These are phyloP conservation scores for Trachelus iudaicus DNA, from an alignment of 2,888 invertebrate species.

Conservation along the genomic window DNA sequence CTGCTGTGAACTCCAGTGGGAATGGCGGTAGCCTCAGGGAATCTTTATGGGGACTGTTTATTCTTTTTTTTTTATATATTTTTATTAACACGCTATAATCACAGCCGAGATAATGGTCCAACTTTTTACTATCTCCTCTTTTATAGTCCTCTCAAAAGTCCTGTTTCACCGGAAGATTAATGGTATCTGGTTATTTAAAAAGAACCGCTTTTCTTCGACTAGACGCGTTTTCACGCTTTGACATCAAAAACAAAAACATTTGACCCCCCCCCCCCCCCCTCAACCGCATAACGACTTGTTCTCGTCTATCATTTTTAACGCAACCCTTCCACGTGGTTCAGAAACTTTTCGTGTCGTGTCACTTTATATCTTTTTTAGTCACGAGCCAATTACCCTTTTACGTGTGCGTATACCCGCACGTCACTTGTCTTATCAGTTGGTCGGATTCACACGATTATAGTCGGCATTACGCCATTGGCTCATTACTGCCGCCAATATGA, in stretches of 20 bases:
- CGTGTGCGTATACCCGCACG: neutral
- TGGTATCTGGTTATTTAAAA: neutral
- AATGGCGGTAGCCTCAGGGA: neutral
- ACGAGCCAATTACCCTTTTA: neutral
- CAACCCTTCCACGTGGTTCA: neutral
- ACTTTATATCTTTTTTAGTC: neutral
- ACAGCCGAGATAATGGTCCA: neutral
- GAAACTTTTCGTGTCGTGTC: neutral
- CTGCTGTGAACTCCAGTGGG: neutral
- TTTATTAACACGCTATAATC: neutral
- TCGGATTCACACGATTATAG: neutral
- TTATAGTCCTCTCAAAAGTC: neutral
- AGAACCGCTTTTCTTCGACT: neutral
- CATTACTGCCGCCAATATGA: constrained; percentile 10
- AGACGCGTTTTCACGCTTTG: neutral
- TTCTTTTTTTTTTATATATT: neutral
- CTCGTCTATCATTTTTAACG: neutral
- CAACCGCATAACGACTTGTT: neutral
- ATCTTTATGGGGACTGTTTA: neutral
- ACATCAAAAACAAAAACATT: neutral
- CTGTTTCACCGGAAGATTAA: neutral
- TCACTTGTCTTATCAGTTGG: neutral
- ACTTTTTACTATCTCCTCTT: neutral
- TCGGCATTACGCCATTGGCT: constrained; percentile 1
- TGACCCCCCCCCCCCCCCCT: neutral